Percentiles rank a stretch among this genome's conserved stretches.
Evolutionary conservation across 2,797 vertebrate genomes (phyloP).

Genomic region (Enteromius anoplus): DNA sequence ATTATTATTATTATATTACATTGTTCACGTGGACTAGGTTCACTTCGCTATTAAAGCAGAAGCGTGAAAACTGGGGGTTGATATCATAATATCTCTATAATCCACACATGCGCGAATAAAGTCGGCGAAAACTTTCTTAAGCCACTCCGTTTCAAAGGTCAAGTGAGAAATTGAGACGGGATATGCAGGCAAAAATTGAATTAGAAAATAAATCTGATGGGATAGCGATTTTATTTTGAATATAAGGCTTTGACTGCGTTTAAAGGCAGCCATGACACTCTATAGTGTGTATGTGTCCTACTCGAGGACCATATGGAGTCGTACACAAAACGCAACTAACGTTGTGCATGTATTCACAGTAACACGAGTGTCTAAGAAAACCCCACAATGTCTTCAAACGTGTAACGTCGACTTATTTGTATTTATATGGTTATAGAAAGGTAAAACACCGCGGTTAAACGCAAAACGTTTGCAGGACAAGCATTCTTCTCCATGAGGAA

Average conservation of each 20-base stretch:
- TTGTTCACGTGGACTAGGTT: not conserved
- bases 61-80: not conserved
- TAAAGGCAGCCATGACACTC: conserved; percentile 66
- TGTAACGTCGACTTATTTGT: not conserved
- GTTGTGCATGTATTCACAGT: conserved; percentile 26
- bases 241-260: conserved; percentile 13
- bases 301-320: conserved; percentile 44
- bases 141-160: not conserved
- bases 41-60: not conserved
- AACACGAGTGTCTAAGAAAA: too few relatives aligned
- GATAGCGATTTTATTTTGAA: not conserved
- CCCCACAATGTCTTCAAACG: not conserved
- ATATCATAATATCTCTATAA: too few relatives aligned
- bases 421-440: too few relatives aligned
- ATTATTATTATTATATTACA: too few relatives aligned
- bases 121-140: not conserved
- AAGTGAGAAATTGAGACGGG: not conserved
- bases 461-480: not conserved
- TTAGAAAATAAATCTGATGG: not conserved
- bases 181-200: too few relatives aligned
- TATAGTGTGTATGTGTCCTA: conserved; percentile 41
- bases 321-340: conserved; percentile 36
- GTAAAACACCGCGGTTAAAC: not conserved
- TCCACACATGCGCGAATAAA: not conserved
- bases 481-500: not conserved